Conservation (phyloP, 2,888 invertebrate genomes). For the Lampropteryx suffumata region DNA sequence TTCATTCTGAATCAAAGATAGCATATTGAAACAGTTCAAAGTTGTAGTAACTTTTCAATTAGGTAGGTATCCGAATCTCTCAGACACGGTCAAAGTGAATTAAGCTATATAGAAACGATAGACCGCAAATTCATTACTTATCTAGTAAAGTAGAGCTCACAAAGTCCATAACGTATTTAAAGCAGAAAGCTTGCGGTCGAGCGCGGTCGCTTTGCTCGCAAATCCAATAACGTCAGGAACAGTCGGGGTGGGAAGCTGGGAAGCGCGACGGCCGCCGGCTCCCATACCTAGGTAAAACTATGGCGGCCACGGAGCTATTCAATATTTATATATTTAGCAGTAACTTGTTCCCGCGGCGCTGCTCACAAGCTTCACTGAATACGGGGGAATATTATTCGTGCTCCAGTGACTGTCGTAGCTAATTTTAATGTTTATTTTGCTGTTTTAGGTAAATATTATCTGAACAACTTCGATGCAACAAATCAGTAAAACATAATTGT, state of each 20-base stretch:
- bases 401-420: no score
- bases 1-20: not conserved
- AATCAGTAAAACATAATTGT: no score
- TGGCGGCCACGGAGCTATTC: conserved; percentile 7
- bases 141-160: conserved; percentile 38
- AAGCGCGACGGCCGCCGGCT: conserved; percentile 14
- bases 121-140: conserved; percentile 27
- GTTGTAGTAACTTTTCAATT: conserved; percentile 10
- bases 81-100: conserved; percentile 10
- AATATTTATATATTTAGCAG: conserved; percentile 15
- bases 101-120: conserved; percentile 20
- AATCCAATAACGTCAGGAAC: conserved; percentile 56
- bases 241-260: conserved; percentile 14
- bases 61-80: conserved; percentile 9
- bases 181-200: conserved; percentile 43
- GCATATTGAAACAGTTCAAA: conserved; percentile 2
- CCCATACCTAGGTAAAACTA: conserved; percentile 20
- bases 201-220: conserved; percentile 40
- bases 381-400: no score
- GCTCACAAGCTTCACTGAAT: not conserved
- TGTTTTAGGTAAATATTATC: no score
- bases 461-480: no score
- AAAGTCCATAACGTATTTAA: conserved; percentile 46
- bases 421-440: no score
- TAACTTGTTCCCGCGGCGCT: conserved; percentile 3